A percentile compares a stretch with the other conserved stretches of the same genome.
These are phyloP conservation scores for Pristionchus exspectatus DNA, from an alignment of 2,888 invertebrate species.

Conservation along the genomic window DNA sequence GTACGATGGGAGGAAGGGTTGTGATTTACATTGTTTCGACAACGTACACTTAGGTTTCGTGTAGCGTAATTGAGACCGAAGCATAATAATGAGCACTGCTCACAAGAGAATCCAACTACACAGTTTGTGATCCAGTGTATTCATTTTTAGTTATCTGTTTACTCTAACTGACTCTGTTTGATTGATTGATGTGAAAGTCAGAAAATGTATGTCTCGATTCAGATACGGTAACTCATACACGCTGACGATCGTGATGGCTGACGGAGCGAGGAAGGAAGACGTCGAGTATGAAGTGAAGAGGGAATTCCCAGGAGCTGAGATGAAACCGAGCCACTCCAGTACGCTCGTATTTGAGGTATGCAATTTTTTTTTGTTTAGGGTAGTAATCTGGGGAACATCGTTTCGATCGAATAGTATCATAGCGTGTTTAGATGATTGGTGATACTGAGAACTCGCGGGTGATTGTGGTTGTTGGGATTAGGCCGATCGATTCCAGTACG, in stretches of 20 bases:
- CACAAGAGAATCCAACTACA: too few relatives aligned
- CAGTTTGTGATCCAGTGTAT: too few relatives aligned
- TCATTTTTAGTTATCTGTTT: too few relatives aligned
- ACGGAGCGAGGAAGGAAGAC: not conserved
- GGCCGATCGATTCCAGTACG: not conserved
- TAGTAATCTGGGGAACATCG: too few relatives aligned
- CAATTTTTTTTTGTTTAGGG: too few relatives aligned
- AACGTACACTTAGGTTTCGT: too few relatives aligned
- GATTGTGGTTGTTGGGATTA: not conserved
- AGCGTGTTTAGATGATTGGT: too few relatives aligned
- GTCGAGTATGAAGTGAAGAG: slow-evolving; percentile 10
- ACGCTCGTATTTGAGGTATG: slow-evolving; percentile 37
- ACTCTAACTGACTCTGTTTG: not conserved
- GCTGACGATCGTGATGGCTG: slow-evolving; percentile 48
- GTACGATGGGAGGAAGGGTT: slow-evolving; percentile 12
- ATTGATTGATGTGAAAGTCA: not conserved
- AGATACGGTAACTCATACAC: slow-evolving; percentile 55
- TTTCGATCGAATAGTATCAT: too few relatives aligned
- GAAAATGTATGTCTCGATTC: not conserved
- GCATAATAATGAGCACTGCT: too few relatives aligned
- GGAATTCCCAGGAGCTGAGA: slow-evolving; percentile 25
- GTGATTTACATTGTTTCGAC: too few relatives aligned
- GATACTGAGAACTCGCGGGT: not conserved
- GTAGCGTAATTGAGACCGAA: too few relatives aligned
- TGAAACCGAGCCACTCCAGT: slow-evolving; percentile 28